A percentile compares a stretch with the other conserved stretches of the same genome.
phyloP scores from a whole-genome alignment of 2,888 invertebrate species.

The Steinernema scapterisci region DNA sequence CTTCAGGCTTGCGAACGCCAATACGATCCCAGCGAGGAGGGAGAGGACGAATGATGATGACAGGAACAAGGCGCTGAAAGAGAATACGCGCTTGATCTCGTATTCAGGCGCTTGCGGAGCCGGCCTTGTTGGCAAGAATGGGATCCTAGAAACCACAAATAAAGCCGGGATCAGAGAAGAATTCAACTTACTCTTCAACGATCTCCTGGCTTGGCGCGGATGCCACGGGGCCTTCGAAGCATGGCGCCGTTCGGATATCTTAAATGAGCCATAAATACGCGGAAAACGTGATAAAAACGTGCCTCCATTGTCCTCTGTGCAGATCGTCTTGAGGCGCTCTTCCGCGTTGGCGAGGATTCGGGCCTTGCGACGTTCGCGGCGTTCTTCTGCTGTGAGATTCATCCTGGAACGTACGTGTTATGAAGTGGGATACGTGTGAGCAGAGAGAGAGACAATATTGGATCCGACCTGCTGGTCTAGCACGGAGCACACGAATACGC shows the following conservation, averaged over 20 bases:
- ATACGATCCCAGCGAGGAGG: not conserved
- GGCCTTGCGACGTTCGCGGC: slow-evolving; percentile 19
- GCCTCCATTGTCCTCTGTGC: not conserved
- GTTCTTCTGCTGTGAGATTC: slow-evolving; percentile 15
- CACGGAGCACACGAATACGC: no score
- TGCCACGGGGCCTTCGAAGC: not conserved
- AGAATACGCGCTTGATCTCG: not conserved
- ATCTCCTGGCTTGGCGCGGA: not conserved
- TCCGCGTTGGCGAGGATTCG: slow-evolving; percentile 8
- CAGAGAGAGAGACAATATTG: no score
- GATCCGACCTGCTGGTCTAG: no score
- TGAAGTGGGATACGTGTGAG: not conserved
- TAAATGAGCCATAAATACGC: not conserved
- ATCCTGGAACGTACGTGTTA: not conserved
- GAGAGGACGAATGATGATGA: not conserved
- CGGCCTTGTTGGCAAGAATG: not conserved
- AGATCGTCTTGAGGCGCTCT: not conserved
- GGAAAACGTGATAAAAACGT: not conserved
- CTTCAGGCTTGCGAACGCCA: not conserved
- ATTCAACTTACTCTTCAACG: not conserved
- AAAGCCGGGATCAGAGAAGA: not conserved
- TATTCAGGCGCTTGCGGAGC: not conserved
- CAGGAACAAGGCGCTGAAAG: not conserved
- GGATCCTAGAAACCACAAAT: not conserved
- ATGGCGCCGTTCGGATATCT: not conserved